These are phyloP conservation scores for Papilio xuthus DNA, from an alignment of 1,140 invertebrate species.

Conservation along the genomic window DNA sequence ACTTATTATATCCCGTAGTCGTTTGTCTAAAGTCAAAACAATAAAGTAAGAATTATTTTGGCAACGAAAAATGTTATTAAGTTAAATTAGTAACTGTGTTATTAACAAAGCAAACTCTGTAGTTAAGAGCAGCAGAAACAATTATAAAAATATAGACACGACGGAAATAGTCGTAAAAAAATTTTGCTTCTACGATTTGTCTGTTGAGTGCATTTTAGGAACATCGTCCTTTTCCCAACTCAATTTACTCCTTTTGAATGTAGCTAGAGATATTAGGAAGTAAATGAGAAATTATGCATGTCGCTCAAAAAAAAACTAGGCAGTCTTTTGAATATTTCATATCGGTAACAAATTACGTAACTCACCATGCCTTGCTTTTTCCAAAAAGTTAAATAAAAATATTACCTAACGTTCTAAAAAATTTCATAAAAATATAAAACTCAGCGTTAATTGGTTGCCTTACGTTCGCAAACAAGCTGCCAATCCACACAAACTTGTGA, in stretches of 20 bases:
- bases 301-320: neutral
- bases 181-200: too few species aligned
- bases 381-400: neutral
- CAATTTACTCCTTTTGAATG: neutral
- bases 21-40: too few species aligned
- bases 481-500: neutral
- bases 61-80: too few species aligned
- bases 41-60: too few species aligned
- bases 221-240: too few species aligned
- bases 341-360: neutral
- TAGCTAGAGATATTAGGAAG: neutral
- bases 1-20: neutral
- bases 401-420: neutral
- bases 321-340: neutral
- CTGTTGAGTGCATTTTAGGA: too few species aligned
- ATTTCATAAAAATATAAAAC: neutral
- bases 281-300: neutral
- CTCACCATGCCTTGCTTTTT: neutral
- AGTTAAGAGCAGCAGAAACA: too few species aligned
- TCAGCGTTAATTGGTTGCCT: neutral
- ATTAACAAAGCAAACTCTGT: too few species aligned
- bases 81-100: too few species aligned
- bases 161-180: too few species aligned
- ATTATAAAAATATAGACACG: too few species aligned
- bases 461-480: constrained; percentile 17